These are phyloP conservation scores for Pagetopsis macropterus DNA, from an alignment of 2,797 vertebrate species.

Conservation along the genomic window DNA sequence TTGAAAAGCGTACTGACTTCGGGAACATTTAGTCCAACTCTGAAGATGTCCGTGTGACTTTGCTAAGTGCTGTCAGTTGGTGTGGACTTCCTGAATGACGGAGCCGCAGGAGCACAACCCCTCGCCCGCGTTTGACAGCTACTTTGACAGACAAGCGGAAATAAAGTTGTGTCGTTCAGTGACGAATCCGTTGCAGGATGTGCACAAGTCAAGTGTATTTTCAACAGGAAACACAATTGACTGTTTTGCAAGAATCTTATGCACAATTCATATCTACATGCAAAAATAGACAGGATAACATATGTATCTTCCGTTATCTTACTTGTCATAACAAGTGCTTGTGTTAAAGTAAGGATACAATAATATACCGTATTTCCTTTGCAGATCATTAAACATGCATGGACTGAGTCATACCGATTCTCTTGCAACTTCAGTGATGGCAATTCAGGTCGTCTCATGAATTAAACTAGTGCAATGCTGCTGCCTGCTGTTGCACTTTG, in stretches of 20 bases:
- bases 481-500: slow-evolving; percentile 59
- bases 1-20: slow-evolving; percentile 14
- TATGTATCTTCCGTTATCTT: fast-evolving
- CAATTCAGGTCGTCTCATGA: not conserved
- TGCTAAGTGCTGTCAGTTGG: slow-evolving; percentile 74
- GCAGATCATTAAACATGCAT: slow-evolving; percentile 63
- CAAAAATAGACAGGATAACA: not conserved
- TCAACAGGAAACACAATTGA: not conserved
- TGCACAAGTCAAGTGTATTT: not conserved
- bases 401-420: slow-evolving; percentile 60
- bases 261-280: not conserved
- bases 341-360: slow-evolving; percentile 1
- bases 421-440: slow-evolving; percentile 49
- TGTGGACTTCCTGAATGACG: slow-evolving; percentile 83
- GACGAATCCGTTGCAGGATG: not conserved
- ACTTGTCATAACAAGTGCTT: not conserved
- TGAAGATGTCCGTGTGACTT: slow-evolving; percentile 71
- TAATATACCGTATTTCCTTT: slow-evolving; percentile 34
- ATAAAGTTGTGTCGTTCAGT: slow-evolving; percentile 62
- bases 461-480: slow-evolving; percentile 43
- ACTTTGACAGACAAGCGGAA: slow-evolving; percentile 76
- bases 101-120: slow-evolving; percentile 67
- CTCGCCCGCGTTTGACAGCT: slow-evolving; percentile 66
- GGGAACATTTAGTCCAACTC: slow-evolving; percentile 58
- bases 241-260: not conserved